Conservation (phyloP, 2,797 vertebrate species). For the Lophotriccus pileatus region DNA sequence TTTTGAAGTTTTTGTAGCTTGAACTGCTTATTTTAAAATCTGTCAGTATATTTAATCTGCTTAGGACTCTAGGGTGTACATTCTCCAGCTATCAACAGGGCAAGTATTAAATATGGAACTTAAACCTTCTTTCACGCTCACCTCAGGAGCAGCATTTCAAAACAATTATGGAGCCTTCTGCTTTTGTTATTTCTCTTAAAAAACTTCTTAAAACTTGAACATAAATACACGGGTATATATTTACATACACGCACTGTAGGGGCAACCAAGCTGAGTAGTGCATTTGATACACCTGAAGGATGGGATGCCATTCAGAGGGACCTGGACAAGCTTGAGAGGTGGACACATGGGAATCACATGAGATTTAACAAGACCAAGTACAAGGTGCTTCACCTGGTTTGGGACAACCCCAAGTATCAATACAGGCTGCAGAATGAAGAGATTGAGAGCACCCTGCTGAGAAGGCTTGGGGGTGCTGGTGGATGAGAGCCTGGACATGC, state of each 20-base stretch:
- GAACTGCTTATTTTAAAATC: background rate
- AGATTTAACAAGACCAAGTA: rapidly evolving
- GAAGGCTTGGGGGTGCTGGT: background rate
- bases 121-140: background rate
- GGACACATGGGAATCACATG: rapidly evolving
- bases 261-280: background rate
- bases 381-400: rapidly evolving
- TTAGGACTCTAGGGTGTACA: background rate
- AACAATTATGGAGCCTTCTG: background rate
- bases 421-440: background rate
- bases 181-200: background rate
- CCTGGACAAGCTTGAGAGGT: background rate
- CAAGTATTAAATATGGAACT: background rate
- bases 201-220: background rate
- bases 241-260: rapidly evolving
- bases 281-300: background rate
- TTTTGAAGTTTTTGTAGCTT: background rate
- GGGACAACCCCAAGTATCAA: rapidly evolving
- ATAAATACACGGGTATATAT: rapidly evolving
- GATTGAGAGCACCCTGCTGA: background rate
- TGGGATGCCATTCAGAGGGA: background rate
- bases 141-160: background rate
- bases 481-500: background rate
- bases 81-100: background rate
- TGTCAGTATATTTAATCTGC: background rate